These are phyloP conservation scores for Drosophila pseudoananassae DNA, from an alignment of 1,140 invertebrate genomes.

Conservation along the genomic window DNA sequence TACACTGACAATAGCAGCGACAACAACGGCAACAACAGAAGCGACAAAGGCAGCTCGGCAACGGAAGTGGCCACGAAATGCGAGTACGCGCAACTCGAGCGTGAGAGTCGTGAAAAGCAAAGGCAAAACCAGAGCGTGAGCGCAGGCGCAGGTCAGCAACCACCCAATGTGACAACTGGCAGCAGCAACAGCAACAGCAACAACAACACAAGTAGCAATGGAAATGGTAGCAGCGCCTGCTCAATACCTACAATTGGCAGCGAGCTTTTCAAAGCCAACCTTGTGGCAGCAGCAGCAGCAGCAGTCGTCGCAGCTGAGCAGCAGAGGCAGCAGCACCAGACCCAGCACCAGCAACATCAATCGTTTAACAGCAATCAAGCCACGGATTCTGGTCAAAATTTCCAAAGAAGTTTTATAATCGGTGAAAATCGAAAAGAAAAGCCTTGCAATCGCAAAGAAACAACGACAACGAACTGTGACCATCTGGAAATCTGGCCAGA, in stretches of 20 bases:
- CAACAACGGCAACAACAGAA: conserved; percentile 19
- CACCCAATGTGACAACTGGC: conserved; percentile 60
- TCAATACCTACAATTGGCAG: conserved; percentile 71
- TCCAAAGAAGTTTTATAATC: background rate
- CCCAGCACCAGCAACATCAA: conserved; percentile 28
- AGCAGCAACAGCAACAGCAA: conserved; percentile 9
- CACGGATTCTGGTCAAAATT: conserved; percentile 40
- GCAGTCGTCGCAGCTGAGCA: conserved; percentile 77
- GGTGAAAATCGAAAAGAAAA: background rate
- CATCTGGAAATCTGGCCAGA: conserved; percentile 1
- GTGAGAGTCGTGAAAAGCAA: conserved; percentile 49
- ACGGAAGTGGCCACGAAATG: conserved; percentile 69
- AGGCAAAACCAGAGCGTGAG: conserved; percentile 38
- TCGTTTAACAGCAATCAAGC: conserved; percentile 18
- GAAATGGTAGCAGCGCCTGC: conserved; percentile 66
- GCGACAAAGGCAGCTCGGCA: conserved; percentile 34
- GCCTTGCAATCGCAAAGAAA: conserved; percentile 1
- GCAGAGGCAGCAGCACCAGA: conserved; percentile 61
- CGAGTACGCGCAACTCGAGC: conserved; percentile 78
- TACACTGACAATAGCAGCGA: conserved; percentile 57
- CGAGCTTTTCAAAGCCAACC: conserved; percentile 75
- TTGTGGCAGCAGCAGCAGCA: conserved; percentile 45
- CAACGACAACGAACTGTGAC: conserved; percentile 4
- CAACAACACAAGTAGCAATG: conserved; percentile 12
- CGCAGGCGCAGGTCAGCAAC: conserved; percentile 66